A percentile compares a stretch with the other conserved stretches of the same genome.
phyloP scores from a whole-genome alignment of 30 jellyfish, hydroid and myxozoan species.

The Catostylus mosaicus region DNA sequence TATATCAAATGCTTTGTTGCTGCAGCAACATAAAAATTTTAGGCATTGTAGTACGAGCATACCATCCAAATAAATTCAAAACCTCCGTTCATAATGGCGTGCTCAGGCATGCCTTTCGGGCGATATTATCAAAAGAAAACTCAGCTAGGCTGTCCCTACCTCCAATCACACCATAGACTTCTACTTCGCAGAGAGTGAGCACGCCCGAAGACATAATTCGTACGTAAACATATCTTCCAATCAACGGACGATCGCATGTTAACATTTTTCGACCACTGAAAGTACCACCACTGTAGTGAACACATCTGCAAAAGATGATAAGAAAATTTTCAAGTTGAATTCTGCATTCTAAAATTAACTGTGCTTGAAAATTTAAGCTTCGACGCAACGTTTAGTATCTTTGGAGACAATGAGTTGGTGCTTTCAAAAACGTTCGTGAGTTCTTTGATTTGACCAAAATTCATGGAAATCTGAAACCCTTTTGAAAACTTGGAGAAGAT shows the following conservation, averaged over 20 bases:
- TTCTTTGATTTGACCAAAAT: neutral
- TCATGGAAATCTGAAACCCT: neutral
- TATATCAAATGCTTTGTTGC: no score
- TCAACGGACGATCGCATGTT: neutral
- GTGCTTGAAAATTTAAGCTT: neutral
- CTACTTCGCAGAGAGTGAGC: conserved; percentile 20
- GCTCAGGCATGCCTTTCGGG: no score
- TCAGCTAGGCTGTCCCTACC: no score
- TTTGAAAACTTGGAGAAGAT: neutral
- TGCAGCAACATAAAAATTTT: no score
- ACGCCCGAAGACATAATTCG: neutral
- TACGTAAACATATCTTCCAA: conserved; percentile 11
- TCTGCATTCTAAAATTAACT: neutral
- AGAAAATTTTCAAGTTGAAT: neutral
- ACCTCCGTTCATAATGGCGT: no score
- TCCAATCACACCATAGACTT: neutral
- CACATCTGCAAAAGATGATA: neutral
- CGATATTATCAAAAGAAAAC: no score
- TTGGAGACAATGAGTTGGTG: neutral
- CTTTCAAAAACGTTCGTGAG: neutral
- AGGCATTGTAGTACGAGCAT: no score
- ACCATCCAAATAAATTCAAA: no score
- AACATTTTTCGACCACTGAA: neutral
- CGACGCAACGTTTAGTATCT: neutral
- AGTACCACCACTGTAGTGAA: neutral